phyloP scores from a whole-genome alignment of 1,140 invertebrate species.

The Leptoteleia sp. region DNA sequence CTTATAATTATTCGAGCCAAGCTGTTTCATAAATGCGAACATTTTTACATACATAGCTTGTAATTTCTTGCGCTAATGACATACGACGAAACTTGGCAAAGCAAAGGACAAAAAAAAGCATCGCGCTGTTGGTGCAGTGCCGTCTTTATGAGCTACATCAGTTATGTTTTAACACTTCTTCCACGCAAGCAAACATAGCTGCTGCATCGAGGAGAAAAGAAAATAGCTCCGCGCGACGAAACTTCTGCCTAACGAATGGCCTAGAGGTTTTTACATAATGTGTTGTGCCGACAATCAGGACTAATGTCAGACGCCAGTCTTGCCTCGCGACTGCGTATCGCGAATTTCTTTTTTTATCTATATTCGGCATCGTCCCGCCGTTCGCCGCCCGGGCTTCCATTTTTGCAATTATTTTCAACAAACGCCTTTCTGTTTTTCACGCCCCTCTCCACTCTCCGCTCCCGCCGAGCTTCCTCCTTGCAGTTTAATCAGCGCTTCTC shows the following conservation, averaged over 20 bases:
- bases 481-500: constrained; percentile 52
- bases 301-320: constrained; percentile 68
- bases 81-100: constrained; percentile 62
- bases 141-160: constrained; percentile 64
- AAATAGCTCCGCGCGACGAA: constrained; percentile 55
- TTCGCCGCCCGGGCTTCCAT: constrained; percentile 52
- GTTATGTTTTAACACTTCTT: constrained; percentile 65
- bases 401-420: constrained; percentile 77
- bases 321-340: constrained; percentile 49
- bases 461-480: constrained; percentile 50
- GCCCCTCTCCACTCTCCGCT: too few relatives aligned
- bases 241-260: constrained; percentile 68
- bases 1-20: constrained; percentile 15
- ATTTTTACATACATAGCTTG: constrained; percentile 37
- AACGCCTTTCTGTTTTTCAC: constrained; percentile 72
- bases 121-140: constrained; percentile 48
- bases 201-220: constrained; percentile 43
- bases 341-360: constrained; percentile 51
- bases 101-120: constrained; percentile 40
- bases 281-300: constrained; percentile 73
- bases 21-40: constrained; percentile 30
- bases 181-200: constrained; percentile 53
- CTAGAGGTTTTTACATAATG: constrained; percentile 68
- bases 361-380: constrained; percentile 50
- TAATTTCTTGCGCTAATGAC: constrained; percentile 54